Evolutionary conservation across 2,113 vertebrate species (phyloP).

Genomic region (Sapayoa aenigma): DNA sequence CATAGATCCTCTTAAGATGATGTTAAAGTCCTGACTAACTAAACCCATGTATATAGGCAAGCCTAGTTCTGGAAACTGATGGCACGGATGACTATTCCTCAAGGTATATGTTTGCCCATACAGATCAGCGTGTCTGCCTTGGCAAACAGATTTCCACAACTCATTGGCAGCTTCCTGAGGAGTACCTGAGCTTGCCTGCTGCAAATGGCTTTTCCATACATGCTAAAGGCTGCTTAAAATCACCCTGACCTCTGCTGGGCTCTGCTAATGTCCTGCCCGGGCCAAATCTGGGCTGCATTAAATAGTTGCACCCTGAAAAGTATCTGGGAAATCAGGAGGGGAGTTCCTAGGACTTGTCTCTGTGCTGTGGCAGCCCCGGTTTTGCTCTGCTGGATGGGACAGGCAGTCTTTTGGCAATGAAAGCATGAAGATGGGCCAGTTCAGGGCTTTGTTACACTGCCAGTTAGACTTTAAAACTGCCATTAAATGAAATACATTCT

Average conservation of each 20-base stretch:
- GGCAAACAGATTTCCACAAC: background rate
- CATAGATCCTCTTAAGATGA: too few relatives aligned
- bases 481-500: background rate
- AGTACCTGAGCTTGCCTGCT: background rate
- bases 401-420: background rate
- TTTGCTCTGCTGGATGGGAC: background rate
- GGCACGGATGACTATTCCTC: fast-evolving
- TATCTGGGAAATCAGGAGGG: background rate
- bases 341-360: background rate
- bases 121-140: background rate
- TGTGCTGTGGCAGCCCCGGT: background rate
- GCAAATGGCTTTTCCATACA: background rate
- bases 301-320: background rate
- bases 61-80: background rate
- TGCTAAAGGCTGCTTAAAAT: background rate
- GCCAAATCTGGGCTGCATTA: background rate
- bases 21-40: background rate
- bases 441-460: background rate
- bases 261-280: background rate
- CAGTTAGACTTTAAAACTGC: conserved; percentile 31
- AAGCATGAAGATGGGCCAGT: conserved; percentile 2
- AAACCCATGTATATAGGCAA: fast-evolving
- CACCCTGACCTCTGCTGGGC: background rate
- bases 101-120: fast-evolving
- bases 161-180: fast-evolving